A percentile compares a stretch with the other conserved stretches of the same genome.
Conservation (phyloP, 2,888 invertebrate species). For the Oligia latruncula region DNA sequence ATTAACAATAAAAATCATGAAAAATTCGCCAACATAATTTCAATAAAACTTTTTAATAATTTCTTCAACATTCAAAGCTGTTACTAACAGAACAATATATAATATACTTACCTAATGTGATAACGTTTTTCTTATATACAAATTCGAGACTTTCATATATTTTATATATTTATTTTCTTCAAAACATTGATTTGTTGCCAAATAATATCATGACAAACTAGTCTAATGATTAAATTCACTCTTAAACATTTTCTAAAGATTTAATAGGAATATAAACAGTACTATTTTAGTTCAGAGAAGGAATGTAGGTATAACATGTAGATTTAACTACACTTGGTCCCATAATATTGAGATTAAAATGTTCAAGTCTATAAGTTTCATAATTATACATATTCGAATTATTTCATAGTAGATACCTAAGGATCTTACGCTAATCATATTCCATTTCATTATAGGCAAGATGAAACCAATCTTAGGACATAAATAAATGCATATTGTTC, state of each 20-base stretch:
- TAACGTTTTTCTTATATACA: constrained; percentile 58
- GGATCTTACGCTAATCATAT: constrained; percentile 34
- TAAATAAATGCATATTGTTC: constrained; percentile 4
- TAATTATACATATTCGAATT: constrained; percentile 38
- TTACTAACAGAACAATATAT: constrained; percentile 54
- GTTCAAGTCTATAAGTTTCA: constrained; percentile 31
- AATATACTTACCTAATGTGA: constrained; percentile 60
- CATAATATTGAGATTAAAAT: constrained; percentile 47
- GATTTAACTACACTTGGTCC: constrained; percentile 42
- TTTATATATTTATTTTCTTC: constrained; percentile 18
- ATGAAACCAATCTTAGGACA: constrained; percentile 20
- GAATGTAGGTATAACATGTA: constrained; percentile 33
- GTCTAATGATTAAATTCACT: constrained; percentile 9
- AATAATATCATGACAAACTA: constrained; percentile 10
- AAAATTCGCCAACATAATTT: constrained; percentile 23
- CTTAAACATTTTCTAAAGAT: constrained; percentile 1
- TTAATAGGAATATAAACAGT: constrained; percentile 17
- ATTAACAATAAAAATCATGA: constrained; percentile 6
- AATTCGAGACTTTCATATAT: constrained; percentile 45
- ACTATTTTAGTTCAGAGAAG: constrained; percentile 4
- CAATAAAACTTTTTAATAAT: constrained; percentile 30
- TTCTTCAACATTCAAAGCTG: constrained; percentile 54
- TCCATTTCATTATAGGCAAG: constrained; percentile 19
- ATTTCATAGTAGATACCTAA: constrained; percentile 48
- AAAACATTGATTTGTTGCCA: neutral